phyloP scores from a whole-genome alignment of 2,888 invertebrate genomes.

The Diaperis boleti region DNA sequence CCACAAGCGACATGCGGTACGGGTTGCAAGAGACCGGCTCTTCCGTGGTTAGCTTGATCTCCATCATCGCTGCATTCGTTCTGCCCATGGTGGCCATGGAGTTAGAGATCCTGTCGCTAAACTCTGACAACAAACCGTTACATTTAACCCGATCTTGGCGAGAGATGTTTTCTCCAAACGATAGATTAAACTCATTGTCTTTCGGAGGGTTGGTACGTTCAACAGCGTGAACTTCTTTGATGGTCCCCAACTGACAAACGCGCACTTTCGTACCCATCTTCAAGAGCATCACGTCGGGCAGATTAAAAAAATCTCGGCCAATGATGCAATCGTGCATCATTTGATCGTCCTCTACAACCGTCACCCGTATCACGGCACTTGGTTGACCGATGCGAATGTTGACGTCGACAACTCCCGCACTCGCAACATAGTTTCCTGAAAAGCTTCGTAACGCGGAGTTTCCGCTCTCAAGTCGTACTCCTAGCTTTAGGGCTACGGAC shows the following conservation, averaged over 20 bases:
- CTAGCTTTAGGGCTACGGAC: background rate
- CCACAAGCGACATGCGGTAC: conserved; percentile 8
- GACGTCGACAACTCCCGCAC: background rate
- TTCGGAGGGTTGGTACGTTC: background rate
- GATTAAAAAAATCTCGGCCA: conserved; percentile 3
- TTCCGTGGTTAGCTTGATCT: conserved; percentile 9
- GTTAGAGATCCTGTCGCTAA: no score
- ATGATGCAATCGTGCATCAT: conserved; percentile 12
- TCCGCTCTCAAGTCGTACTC: background rate
- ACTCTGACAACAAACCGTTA: background rate
- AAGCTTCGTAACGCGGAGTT: background rate
- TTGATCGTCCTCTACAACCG: conserved; percentile 7
- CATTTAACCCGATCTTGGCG: background rate
- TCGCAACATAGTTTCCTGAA: background rate
- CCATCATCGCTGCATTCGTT: conserved; percentile 1
- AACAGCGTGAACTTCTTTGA: no score
- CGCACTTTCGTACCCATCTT: conserved; percentile 3
- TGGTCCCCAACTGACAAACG: background rate
- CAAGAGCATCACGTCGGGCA: background rate
- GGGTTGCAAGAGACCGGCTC: conserved; percentile 25
- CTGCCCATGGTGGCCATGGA: conserved; percentile 14
- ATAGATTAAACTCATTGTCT: background rate
- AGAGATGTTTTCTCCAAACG: background rate
- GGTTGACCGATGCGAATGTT: conserved; percentile 15
- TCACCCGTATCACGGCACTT: conserved; percentile 1